These are phyloP conservation scores for Caenorhabditis elegans DNA, from an alignment of 1,140 invertebrate genomes.

Conservation along the genomic window DNA sequence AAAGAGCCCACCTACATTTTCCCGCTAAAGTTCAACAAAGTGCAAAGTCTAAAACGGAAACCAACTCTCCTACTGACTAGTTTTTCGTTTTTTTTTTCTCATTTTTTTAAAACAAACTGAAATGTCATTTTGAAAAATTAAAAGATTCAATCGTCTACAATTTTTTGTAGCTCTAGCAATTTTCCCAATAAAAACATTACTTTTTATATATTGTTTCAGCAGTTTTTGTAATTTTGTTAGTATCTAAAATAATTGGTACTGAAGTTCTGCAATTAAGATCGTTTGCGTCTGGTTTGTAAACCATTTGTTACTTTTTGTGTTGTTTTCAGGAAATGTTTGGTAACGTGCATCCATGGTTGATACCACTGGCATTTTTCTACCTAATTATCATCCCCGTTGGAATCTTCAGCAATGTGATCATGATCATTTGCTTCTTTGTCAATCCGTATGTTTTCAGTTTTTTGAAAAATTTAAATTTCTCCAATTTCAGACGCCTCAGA, in stretches of 20 bases:
- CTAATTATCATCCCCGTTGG: neutral
- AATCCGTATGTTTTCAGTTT: neutral
- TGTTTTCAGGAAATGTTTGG: neutral
- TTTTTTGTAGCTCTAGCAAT: too few species aligned
- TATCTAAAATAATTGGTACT: too few species aligned
- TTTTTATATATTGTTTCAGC: too few species aligned
- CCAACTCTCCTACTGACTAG: neutral
- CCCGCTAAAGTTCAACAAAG: neutral
- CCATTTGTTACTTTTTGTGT: neutral
- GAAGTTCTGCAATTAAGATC: too few species aligned
- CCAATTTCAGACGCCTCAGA: conserved; percentile 20
- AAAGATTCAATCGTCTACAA: too few species aligned
- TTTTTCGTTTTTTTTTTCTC: neutral
- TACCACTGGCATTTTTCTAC: conserved; percentile 8
- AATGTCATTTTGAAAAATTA: too few species aligned
- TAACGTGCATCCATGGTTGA: conserved; percentile 1
- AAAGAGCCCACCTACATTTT: neutral
- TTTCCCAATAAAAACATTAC: too few species aligned
- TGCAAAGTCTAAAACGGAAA: neutral
- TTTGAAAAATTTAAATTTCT: neutral
- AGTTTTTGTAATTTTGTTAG: too few species aligned
- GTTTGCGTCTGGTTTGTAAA: neutral
- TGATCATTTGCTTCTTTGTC: conserved; percentile 2
- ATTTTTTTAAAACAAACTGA: too few species aligned
- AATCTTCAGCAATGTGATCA: neutral